These are phyloP conservation scores for Nannospalax galili DNA, from an alignment of 2,113 vertebrate genomes.

Conservation along the genomic window DNA sequence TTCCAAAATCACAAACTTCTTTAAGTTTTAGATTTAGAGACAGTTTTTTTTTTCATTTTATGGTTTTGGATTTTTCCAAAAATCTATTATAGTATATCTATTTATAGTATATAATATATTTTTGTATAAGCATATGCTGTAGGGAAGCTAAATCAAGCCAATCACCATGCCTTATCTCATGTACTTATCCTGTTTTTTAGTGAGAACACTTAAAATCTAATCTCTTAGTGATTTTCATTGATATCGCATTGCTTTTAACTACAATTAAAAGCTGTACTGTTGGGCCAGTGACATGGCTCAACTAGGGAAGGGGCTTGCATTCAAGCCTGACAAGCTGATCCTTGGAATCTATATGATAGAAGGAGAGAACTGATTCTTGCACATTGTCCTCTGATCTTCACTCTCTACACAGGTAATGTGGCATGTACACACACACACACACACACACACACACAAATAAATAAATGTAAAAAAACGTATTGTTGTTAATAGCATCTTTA, in stretches of 20 bases:
- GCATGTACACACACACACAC: background rate
- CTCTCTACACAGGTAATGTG: too few relatives aligned
- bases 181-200: background rate
- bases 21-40: background rate
- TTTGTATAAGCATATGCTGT: background rate
- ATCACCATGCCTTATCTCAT: background rate
- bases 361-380: too few relatives aligned
- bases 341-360: too few relatives aligned
- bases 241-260: background rate
- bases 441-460: background rate
- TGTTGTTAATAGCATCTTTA: background rate
- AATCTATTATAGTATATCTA: background rate
- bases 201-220: background rate
- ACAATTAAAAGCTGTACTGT: background rate
- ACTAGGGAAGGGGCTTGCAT: too few relatives aligned
- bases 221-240: background rate
- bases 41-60: background rate
- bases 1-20: background rate
- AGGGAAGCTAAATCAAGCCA: background rate
- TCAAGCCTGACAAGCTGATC: too few relatives aligned
- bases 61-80: background rate
- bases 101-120: background rate
- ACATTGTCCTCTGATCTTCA: background rate
- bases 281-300: too few relatives aligned
- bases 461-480: background rate